phyloP scores from a whole-genome alignment of 2,888 invertebrate species.

The Acleris cristana region DNA sequence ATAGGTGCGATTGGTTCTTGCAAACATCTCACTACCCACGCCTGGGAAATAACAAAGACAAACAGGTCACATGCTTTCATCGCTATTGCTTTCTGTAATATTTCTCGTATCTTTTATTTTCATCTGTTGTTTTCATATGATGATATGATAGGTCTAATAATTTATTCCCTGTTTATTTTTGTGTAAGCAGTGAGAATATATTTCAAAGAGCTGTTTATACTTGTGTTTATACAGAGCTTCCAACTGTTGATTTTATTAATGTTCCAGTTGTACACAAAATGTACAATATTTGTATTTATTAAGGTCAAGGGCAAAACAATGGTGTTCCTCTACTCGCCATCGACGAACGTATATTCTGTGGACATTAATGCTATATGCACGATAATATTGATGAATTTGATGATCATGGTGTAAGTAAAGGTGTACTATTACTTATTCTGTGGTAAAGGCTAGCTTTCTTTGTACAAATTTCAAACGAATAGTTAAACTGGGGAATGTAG shows the following conservation, averaged over 20 bases:
- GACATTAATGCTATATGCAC: no score
- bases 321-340: no score
- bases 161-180: slow-evolving; percentile 23
- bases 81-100: slow-evolving; percentile 3
- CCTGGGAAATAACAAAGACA: slow-evolving; percentile 12
- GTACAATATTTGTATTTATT: no score
- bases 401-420: no score
- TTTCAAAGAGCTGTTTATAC: slow-evolving; percentile 19
- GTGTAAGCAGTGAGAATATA: slow-evolving; percentile 21
- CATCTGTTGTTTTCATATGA: slow-evolving; percentile 20
- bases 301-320: no score
- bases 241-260: slow-evolving; percentile 1
- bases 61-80: slow-evolving; percentile 19
- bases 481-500: no score
- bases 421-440: no score
- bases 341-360: no score
- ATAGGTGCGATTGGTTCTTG: slow-evolving; percentile 12
- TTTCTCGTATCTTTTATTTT: slow-evolving; percentile 9
- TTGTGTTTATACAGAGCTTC: not conserved
- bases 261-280: not conserved
- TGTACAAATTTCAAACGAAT: no score
- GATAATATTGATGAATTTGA: no score
- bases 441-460: no score
- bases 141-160: slow-evolving; percentile 26
- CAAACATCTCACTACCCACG: not conserved